Base-by-base conservation (phyloP, 2,113 vertebrate genomes). In the Petromus typicus region DNA sequence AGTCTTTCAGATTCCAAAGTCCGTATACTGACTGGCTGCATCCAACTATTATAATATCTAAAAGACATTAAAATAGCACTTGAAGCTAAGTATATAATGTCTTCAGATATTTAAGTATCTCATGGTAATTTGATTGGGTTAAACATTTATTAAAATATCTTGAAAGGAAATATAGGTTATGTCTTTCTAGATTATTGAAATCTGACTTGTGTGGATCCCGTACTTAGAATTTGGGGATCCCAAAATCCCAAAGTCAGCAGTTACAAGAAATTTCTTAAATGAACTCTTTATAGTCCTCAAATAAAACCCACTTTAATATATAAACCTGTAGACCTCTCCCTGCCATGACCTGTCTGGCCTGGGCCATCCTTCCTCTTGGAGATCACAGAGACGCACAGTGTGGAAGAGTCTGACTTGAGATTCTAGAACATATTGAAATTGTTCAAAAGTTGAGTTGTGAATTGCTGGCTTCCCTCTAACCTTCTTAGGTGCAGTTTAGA, bases 231-330 rank as follows among this genome's bases (percentile, higher is more conserved):
- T 89, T 83, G n/a, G 30, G 27, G 40, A 18, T 32, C 2, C 37
- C 59, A 54, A 45, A 48, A 48, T 37, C 59, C 20, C 54, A 56
- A 81, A 32, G 25, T 87, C 45, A 66, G 66, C 88, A 59, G 37
- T 69, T 64, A 34, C 76, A 79, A 86, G 22, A 82, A 5, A 82
- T 92, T 85, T 94, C 25, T 84, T 76, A 56, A 90, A 63, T 91
- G 78, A 66, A 51, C 32, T 63, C 12, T 40, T 86, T 78, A 25
- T 78, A 45, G 71, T 32, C 54, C 43, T 14, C 22, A 89, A 57
- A 78, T 73, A 61, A 88, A 51, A 54, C 37, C 5, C 12, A 40
- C 78, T 63, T 83, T 76, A 45, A 37, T 66, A 69, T 17, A 13
- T 9, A 67, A 32, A 45, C 81, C 56, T 69, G 9, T 96, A 63